phyloP scores from a whole-genome alignment of 2,113 vertebrate species.

The Vireo altiloquus region DNA sequence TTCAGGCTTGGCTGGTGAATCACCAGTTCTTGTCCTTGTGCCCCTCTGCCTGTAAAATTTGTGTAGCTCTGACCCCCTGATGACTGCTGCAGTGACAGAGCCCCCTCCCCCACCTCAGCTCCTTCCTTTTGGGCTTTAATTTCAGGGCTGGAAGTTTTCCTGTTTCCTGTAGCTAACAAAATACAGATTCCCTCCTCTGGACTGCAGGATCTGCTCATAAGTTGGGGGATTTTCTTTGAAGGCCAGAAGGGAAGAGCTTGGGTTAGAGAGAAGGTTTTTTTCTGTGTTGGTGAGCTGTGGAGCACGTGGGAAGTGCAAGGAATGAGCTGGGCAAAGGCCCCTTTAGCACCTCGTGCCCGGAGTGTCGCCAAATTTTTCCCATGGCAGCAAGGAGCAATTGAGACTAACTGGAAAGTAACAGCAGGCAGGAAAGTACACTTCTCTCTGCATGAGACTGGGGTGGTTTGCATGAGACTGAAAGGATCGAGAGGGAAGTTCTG shows the following conservation, averaged over 20 bases:
- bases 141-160: neutral
- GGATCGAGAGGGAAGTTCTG: neutral
- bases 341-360: fast-evolving
- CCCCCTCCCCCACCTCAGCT: neutral
- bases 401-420: neutral
- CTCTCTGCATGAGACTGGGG: neutral
- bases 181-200: neutral
- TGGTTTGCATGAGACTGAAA: neutral
- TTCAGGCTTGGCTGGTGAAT: neutral
- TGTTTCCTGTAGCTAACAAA: conserved; percentile 32
- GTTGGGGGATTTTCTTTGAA: neutral
- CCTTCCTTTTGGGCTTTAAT: neutral
- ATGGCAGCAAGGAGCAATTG: neutral
- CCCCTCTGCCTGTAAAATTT: neutral
- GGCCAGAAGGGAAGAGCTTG: neutral
- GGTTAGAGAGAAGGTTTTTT: neutral
- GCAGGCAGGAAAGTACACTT: neutral
- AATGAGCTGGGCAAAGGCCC: neutral
- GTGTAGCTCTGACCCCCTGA: neutral
- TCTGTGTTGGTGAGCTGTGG: fast-evolving
- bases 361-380: fast-evolving
- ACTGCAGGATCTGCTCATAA: neutral
- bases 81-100: neutral
- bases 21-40: neutral
- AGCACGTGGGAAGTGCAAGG: neutral